Percentiles rank a stretch among this genome's conserved stretches.
These are phyloP conservation scores for Lasioglossum figueresi DNA, from an alignment of 2,888 invertebrate species.

Conservation along the genomic window DNA sequence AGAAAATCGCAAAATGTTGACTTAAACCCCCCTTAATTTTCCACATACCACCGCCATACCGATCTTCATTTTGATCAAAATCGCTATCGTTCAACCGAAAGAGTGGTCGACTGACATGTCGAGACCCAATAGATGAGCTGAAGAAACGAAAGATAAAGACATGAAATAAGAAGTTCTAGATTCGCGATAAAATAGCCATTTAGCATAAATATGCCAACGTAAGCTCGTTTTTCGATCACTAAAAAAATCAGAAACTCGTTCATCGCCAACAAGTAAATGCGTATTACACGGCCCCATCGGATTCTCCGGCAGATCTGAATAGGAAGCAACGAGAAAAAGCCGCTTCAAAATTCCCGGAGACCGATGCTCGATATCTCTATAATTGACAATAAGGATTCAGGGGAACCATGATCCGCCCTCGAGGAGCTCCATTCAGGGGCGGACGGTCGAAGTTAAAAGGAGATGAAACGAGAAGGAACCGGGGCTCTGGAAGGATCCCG, in stretches of 20 bases:
- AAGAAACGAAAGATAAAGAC: not conserved
- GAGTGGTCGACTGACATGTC: no score
- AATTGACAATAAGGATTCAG: slow-evolving; percentile 44
- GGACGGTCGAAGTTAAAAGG: slow-evolving; percentile 26
- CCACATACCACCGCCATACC: not conserved
- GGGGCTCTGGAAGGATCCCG: slow-evolving; percentile 17
- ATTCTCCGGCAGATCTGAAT: not conserved
- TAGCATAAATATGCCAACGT: not conserved
- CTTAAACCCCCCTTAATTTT: not conserved
- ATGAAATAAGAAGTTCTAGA: not conserved
- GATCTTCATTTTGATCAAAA: not conserved
- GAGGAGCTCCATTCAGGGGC: slow-evolving; percentile 16
- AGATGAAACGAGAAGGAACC: slow-evolving; percentile 20
- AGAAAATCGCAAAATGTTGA: not conserved
- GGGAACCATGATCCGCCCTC: not conserved
- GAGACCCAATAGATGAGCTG: not conserved
- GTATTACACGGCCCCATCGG: not conserved
- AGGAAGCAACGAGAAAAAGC: not conserved
- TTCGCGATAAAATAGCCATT: not conserved
- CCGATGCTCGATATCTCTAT: slow-evolving; percentile 2
- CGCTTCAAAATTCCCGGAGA: slow-evolving; percentile 4
- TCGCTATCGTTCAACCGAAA: no score
- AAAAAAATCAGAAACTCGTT: not conserved
- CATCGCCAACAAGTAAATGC: not conserved
- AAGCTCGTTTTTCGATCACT: not conserved